Conservation (phyloP, 2,888 invertebrate genomes). For the Macropis europaea region DNA sequence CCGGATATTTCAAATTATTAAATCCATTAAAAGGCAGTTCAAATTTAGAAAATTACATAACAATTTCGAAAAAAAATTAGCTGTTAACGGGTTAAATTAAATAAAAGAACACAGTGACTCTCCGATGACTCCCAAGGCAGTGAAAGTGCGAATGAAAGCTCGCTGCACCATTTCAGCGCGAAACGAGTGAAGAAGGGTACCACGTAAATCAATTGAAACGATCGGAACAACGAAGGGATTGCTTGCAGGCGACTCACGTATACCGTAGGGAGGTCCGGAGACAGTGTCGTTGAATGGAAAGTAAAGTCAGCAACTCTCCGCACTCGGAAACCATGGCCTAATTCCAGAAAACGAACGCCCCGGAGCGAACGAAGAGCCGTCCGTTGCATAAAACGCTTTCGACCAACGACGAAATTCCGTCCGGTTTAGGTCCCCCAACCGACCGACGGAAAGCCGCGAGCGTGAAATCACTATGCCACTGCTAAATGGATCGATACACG, state of each 20-base stretch:
- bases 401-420: slow-evolving; percentile 21
- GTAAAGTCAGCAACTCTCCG: slow-evolving; percentile 52
- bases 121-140: too few species aligned
- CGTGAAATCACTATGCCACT: slow-evolving; percentile 11
- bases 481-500: slow-evolving; percentile 46
- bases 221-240: slow-evolving; percentile 15
- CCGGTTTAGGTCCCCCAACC: background rate
- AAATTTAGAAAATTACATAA: too few species aligned
- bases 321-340: slow-evolving; percentile 64
- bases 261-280: background rate
- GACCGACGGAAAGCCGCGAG: background rate
- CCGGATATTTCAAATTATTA: too few species aligned
- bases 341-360: slow-evolving; percentile 57
- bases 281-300: slow-evolving; percentile 62
- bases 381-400: slow-evolving; percentile 5
- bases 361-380: slow-evolving; percentile 8
- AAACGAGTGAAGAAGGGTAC: too few species aligned
- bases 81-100: too few species aligned
- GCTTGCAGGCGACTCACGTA: slow-evolving; percentile 42
- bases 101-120: too few species aligned
- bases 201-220: background rate
- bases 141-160: too few species aligned
- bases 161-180: too few species aligned
- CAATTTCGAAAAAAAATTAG: too few species aligned
- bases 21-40: too few species aligned